Conservation (phyloP, 2,888 invertebrate species). For the Lepidonotus clava region DNA sequence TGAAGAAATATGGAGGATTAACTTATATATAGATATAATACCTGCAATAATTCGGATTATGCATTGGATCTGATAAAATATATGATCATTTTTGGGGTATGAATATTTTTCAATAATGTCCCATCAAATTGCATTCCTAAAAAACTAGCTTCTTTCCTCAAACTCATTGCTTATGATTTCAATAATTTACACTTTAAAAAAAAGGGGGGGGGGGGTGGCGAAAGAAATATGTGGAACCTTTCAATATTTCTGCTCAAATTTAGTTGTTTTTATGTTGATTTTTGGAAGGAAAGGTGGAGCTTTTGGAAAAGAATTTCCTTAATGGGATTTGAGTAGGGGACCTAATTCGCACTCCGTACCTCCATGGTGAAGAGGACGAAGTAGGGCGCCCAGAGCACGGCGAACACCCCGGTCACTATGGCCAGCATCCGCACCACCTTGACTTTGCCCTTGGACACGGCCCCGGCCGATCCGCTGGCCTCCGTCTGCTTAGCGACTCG, state of each 20-base stretch:
- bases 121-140: too few relatives aligned
- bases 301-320: background rate
- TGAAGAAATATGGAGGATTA: too few relatives aligned
- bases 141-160: too few relatives aligned
- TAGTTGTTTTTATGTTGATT: background rate
- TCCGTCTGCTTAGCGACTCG: background rate
- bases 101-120: too few relatives aligned
- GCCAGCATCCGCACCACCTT: constrained; percentile 41
- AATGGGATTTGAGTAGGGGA: too few relatives aligned
- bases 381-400: constrained; percentile 62
- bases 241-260: background rate
- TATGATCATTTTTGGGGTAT: too few relatives aligned
- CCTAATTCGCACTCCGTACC: too few relatives aligned
- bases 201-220: background rate
- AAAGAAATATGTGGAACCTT: background rate
- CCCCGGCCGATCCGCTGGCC: constrained; percentile 16
- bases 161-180: too few relatives aligned
- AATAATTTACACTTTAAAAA: background rate
- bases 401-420: constrained; percentile 55
- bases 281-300: background rate
- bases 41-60: too few relatives aligned
- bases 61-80: too few relatives aligned
- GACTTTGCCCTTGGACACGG: constrained; percentile 31
- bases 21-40: too few relatives aligned
- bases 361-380: constrained; percentile 63